Percentiles rank a stretch among this genome's conserved stretches.
Conservation (phyloP, 2,888 invertebrate genomes). For the Archips xylosteana region DNA sequence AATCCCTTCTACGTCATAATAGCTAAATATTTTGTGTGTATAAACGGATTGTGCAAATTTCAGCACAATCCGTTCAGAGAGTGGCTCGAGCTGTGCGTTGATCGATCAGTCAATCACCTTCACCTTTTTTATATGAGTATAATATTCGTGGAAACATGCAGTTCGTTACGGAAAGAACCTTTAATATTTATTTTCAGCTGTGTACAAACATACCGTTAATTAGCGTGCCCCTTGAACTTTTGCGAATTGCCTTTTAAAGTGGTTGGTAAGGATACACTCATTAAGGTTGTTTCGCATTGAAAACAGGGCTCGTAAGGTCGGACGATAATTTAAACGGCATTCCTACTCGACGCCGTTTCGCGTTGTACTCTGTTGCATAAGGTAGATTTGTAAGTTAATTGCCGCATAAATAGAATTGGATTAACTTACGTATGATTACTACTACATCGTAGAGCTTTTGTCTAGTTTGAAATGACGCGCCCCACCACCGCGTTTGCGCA, state of each 20-base stretch:
- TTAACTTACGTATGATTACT: slow-evolving; percentile 7
- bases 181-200: slow-evolving; percentile 33
- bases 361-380: slow-evolving; percentile 28
- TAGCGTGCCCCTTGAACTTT: slow-evolving; percentile 39
- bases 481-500: too few relatives aligned
- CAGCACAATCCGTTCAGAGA: too few relatives aligned
- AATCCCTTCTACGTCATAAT: too few relatives aligned
- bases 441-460: not conserved
- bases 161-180: slow-evolving; percentile 24
- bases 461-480: too few relatives aligned
- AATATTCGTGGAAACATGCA: not conserved
- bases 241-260: slow-evolving; percentile 44
- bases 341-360: slow-evolving; percentile 28
- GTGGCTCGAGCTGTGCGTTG: too few relatives aligned
- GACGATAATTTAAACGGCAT: slow-evolving; percentile 41
- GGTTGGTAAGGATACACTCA: slow-evolving; percentile 57
- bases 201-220: slow-evolving; percentile 32
- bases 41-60: too few relatives aligned
- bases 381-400: slow-evolving; percentile 38
- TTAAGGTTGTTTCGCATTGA: slow-evolving; percentile 48
- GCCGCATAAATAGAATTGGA: slow-evolving; percentile 33
- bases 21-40: too few relatives aligned
- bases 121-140: too few relatives aligned
- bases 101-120: too few relatives aligned
- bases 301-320: slow-evolving; percentile 39